Conservation (phyloP, 2,113 vertebrate species). For the Phodopus roborovskii region DNA sequence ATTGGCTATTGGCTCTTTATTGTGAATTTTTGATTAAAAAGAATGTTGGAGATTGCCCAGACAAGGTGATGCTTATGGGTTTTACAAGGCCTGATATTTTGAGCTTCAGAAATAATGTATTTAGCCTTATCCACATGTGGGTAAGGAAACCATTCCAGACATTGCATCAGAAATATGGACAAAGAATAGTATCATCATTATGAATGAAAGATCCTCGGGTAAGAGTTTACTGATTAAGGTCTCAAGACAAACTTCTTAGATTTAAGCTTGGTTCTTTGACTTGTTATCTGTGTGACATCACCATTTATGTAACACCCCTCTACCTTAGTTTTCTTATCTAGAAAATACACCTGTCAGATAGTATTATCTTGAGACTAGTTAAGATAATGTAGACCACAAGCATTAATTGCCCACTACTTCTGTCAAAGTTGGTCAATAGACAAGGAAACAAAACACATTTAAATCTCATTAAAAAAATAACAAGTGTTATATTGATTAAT, state of each 20-base stretch:
- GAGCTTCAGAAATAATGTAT: neutral
- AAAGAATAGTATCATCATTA: neutral
- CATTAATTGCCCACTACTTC: neutral
- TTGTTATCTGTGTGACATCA: neutral
- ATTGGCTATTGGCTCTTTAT: neutral
- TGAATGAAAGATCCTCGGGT: neutral
- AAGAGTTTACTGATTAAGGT: neutral
- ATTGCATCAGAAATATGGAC: neutral
- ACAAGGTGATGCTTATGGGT: neutral
- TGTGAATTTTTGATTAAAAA: conserved; percentile 34
- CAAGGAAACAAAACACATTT: neutral
- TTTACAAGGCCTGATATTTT: neutral
- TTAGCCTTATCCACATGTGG: neutral
- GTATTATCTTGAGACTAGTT: neutral
- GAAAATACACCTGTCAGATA: neutral
- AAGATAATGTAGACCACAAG: neutral
- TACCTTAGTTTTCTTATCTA: neutral
- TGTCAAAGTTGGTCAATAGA: neutral
- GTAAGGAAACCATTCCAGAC: neutral
- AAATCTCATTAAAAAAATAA: neutral
- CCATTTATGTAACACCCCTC: neutral
- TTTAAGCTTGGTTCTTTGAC: neutral
- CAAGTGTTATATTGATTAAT: neutral
- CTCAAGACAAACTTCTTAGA: neutral
- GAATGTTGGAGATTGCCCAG: neutral